Conservation (phyloP, 2,113 vertebrate genomes). For the Riparia riparia region DNA sequence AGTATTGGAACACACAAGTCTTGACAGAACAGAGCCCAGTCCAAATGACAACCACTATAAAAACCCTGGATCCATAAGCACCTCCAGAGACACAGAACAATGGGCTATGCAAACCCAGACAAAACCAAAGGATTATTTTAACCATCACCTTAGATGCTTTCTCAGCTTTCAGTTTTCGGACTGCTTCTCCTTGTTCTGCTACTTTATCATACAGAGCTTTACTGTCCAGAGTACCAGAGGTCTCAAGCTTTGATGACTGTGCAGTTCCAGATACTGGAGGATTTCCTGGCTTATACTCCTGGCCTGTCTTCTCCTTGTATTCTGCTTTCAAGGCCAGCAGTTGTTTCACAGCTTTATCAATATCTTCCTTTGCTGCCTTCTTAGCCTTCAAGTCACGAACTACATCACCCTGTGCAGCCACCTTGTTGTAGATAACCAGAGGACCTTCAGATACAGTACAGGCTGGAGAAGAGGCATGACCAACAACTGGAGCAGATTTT, state of each 20-base stretch:
- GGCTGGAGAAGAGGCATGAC: not conserved
- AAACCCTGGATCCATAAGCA: not conserved
- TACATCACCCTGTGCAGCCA: slow-evolving; percentile 86
- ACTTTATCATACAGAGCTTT: slow-evolving; percentile 76
- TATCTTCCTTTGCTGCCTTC: slow-evolving; percentile 90
- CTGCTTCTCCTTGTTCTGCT: slow-evolving; percentile 69
- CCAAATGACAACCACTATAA: not conserved
- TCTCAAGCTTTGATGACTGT: not conserved
- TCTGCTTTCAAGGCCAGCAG: slow-evolving; percentile 90
- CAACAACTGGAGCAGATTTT: slow-evolving; percentile 3
- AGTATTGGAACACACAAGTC: not conserved
- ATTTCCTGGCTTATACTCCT: slow-evolving; percentile 90
- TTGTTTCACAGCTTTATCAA: slow-evolving; percentile 88
- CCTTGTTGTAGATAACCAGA: slow-evolving; percentile 77
- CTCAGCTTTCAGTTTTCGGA: slow-evolving; percentile 86
- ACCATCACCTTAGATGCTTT: slow-evolving; percentile 75
- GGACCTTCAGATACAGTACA: slow-evolving; percentile 33
- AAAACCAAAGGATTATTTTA: not conserved
- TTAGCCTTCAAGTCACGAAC: slow-evolving; percentile 89
- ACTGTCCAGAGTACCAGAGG: not conserved
- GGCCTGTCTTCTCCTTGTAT: slow-evolving; percentile 89
- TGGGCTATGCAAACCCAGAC: not conserved
- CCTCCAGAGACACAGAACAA: not conserved
- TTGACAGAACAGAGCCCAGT: not conserved
- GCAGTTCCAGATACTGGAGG: slow-evolving; percentile 18